Percentiles rank a stretch among this genome's conserved stretches.
These are phyloP conservation scores for Astreopora myriophthalma DNA, from an alignment of 64 coral and sea anemone genomes.

Conservation along the genomic window DNA sequence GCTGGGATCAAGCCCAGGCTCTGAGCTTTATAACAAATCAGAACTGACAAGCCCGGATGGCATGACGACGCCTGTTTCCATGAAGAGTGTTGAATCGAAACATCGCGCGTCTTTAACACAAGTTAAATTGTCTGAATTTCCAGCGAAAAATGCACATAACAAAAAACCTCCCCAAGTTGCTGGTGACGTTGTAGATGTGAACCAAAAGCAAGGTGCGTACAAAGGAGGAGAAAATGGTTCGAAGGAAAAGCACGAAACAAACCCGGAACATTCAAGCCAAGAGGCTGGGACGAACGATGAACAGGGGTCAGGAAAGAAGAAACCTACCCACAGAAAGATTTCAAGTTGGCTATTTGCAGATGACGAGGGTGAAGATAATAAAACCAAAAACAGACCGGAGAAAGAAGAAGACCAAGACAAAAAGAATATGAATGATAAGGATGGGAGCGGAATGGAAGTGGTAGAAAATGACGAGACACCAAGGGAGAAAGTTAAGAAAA, in stretches of 20 bases:
- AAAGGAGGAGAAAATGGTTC: background rate
- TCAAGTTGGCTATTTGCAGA: constrained; percentile 12
- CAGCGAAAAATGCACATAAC: background rate
- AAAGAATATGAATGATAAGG: background rate
- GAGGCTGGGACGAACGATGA: background rate
- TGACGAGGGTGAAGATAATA: background rate
- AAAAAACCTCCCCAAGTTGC: background rate
- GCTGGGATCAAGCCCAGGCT: background rate
- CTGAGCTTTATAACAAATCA: background rate
- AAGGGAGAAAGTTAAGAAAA: background rate
- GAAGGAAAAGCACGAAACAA: background rate
- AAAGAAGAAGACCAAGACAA: background rate
- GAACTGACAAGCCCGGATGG: background rate
- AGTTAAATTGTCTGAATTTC: background rate
- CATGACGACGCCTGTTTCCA: background rate
- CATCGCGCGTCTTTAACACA: background rate
- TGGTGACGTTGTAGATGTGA: background rate
- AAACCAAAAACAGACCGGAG: background rate
- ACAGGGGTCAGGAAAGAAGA: background rate
- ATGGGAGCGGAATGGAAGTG: background rate
- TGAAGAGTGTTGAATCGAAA: background rate
- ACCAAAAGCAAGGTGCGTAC: background rate
- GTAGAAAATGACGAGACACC: background rate
- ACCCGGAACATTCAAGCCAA: background rate
- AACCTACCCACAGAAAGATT: background rate